phyloP scores from a whole-genome alignment of 2,797 vertebrate species.

The Coregonus ussuriensis region DNA sequence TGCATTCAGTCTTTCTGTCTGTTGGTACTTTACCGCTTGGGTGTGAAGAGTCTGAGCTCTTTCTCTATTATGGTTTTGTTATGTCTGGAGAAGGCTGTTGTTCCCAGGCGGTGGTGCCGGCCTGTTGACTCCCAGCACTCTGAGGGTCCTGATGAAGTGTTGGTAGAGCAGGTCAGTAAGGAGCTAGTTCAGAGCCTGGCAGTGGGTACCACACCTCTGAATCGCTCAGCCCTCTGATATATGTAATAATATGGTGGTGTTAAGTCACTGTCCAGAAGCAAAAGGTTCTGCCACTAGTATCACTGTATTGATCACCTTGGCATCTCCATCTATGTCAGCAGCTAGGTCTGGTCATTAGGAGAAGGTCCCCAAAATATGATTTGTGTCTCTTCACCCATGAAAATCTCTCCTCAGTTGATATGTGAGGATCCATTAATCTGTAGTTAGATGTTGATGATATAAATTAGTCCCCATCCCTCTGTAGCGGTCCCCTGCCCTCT shows the following conservation, averaged over 20 bases:
- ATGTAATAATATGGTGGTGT: not conserved
- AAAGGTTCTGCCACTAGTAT: not conserved
- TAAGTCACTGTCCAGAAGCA: not conserved
- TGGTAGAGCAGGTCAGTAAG: not conserved
- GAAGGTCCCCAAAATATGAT: not conserved
- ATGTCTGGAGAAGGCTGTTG: not conserved
- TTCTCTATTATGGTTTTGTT: not conserved
- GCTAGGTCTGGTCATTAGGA: not conserved
- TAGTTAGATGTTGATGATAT: not conserved
- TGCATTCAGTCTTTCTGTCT: conserved; percentile 16
- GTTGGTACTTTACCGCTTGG: not conserved
- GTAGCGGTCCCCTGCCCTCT: conserved; percentile 39
- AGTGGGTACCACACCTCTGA: not conserved
- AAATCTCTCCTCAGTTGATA: not conserved
- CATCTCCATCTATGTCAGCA: not conserved
- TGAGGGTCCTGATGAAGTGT: not conserved
- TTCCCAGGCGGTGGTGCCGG: not conserved
- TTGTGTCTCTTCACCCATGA: not conserved
- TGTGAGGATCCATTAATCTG: not conserved
- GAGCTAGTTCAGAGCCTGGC: not conserved
- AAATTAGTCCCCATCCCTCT: conserved; percentile 39
- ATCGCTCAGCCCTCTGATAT: not conserved
- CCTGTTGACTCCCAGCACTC: not conserved
- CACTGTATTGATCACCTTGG: not conserved
- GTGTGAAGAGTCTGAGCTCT: not conserved